phyloP scores from a whole-genome alignment of 2,797 vertebrate genomes.

The Crotalus adamanteus region DNA sequence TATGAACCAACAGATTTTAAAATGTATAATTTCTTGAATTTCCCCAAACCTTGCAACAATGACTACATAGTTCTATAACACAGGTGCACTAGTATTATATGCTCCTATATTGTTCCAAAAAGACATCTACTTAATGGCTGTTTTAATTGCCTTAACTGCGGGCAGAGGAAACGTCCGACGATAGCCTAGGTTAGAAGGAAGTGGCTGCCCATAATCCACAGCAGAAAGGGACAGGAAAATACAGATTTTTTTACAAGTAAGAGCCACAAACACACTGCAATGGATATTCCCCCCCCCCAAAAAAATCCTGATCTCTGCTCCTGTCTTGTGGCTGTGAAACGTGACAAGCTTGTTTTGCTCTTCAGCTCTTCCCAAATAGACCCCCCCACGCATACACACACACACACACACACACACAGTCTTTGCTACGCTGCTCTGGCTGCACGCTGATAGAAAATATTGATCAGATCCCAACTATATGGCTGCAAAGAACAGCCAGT shows the following conservation, averaged over 20 bases:
- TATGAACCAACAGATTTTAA: neutral
- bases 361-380: conserved; percentile 66
- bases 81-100: neutral
- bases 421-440: conserved; percentile 82
- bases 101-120: neutral
- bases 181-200: neutral
- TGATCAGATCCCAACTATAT: conserved; percentile 87
- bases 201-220: no score
- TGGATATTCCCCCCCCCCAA: neutral
- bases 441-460: conserved; percentile 91
- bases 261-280: neutral
- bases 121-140: neutral
- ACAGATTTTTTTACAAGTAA: neutral
- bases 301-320: neutral
- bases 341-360: conserved; percentile 3
- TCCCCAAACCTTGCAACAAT: neutral
- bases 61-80: neutral
- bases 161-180: neutral
- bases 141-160: neutral
- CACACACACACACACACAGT: conserved; percentile 33
- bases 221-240: neutral
- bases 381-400: conserved; percentile 37
- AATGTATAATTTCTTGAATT: neutral
- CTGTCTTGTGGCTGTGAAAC: conserved; percentile 11
- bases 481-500: conserved; percentile 80